Conservation (phyloP, 2,888 invertebrate species). For the Sinodicranocentrus sp. region DNA sequence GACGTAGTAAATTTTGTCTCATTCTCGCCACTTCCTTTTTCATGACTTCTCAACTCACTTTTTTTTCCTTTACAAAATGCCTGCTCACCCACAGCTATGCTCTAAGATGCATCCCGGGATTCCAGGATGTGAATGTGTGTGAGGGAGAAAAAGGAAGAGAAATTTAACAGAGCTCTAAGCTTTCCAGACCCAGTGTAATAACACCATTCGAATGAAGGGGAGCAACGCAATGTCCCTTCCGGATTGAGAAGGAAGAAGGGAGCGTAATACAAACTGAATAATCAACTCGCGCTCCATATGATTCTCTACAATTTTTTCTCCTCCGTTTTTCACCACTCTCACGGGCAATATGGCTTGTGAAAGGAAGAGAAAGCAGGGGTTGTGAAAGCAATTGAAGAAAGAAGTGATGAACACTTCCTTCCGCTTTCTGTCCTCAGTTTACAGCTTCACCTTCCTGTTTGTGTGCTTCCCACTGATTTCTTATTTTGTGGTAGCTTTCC, state of each 20-base stretch:
- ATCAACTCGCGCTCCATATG: slow-evolving; percentile 59
- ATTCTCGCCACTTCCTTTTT: slow-evolving; percentile 66
- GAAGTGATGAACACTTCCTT: slow-evolving; percentile 50
- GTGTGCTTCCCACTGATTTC: no score
- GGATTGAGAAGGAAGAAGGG: slow-evolving; percentile 44
- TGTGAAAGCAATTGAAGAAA: slow-evolving; percentile 1
- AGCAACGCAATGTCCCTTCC: slow-evolving; percentile 50
- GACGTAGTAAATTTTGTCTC: slow-evolving; percentile 69
- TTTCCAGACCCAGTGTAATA: slow-evolving; percentile 27
- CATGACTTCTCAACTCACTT: slow-evolving; percentile 66
- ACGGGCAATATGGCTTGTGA: slow-evolving; percentile 18
- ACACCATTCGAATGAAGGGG: slow-evolving; percentile 42
- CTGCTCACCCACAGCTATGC: slow-evolving; percentile 47
- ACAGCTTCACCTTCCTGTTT: slow-evolving; percentile 30
- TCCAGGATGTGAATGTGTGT: slow-evolving; percentile 22
- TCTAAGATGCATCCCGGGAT: slow-evolving; percentile 31
- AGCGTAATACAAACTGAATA: slow-evolving; percentile 57
- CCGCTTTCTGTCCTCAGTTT: slow-evolving; percentile 40
- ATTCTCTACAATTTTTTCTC: slow-evolving; percentile 45
- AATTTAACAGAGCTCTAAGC: neutral
- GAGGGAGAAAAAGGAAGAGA: neutral
- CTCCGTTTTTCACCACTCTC: neutral
- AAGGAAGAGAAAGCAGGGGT: neutral
- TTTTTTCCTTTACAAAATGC: slow-evolving; percentile 39
- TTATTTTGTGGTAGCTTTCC: no score